These are phyloP conservation scores for human (Homo sapiens) DNA, from an alignment of 2,113 vertebrate genomes.

Conservation along the genomic window DNA sequence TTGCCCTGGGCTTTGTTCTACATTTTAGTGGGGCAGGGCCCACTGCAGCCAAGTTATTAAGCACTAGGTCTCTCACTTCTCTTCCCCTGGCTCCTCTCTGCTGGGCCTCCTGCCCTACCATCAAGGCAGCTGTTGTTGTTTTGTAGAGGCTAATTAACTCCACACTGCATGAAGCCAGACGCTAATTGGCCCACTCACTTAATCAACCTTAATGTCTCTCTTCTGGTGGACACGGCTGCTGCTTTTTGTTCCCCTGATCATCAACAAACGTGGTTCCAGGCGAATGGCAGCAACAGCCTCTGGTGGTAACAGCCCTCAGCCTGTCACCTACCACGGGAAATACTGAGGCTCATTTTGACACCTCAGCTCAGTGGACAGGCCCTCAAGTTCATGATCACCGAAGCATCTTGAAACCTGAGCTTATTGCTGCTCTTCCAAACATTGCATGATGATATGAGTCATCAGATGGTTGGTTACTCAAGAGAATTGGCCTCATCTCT, in stretches of 20 bases:
- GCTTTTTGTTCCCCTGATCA: conserved; percentile 59
- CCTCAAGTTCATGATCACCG: not conserved
- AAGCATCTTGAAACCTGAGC: conserved; percentile 27
- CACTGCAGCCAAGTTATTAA: conserved; percentile 71
- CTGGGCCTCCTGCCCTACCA: conserved; percentile 70
- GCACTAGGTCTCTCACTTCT: conserved; percentile 41
- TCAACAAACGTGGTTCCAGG: conserved; percentile 29
- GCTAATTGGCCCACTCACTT: conserved; percentile 76
- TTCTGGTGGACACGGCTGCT: conserved; percentile 72
- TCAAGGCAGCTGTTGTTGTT: conserved; percentile 79
- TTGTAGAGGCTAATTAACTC: conserved; percentile 79
- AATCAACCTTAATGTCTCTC: conserved; percentile 77
- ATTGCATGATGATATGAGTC: conserved; percentile 42
- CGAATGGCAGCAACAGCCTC: not conserved
- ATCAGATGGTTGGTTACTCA: conserved; percentile 57
- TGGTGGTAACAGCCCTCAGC: not conserved
- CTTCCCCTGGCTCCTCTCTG: conserved; percentile 67
- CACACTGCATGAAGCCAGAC: conserved; percentile 73
- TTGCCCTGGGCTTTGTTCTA: conserved; percentile 61
- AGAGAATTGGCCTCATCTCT: conserved; percentile 45
- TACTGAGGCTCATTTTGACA: not conserved
- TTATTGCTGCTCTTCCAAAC: conserved; percentile 58
- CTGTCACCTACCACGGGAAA: not conserved
- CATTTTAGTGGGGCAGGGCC: conserved; percentile 70
- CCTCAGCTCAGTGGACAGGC: not conserved